Base-by-base conservation (phyloP, 1,140 invertebrate species). In the Mamestra configurata region DNA sequence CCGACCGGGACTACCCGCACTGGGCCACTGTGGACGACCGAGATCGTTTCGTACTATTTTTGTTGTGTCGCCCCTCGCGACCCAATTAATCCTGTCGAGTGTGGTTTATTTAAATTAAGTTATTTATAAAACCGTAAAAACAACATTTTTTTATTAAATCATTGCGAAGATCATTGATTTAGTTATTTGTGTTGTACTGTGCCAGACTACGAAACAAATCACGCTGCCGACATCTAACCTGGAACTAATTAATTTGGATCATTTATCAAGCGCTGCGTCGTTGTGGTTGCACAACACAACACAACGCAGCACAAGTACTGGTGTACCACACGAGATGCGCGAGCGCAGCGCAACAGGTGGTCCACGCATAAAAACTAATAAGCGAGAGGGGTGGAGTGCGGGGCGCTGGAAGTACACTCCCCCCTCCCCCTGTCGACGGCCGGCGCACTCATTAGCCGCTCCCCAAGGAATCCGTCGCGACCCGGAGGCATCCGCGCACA, bases 341-440 rank as follows among this genome's bases (percentile, higher is more conserved):
- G 51, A 31, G 24, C 27, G 31, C 71, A 73, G 46, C 59, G 49
- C 71, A 80, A 61, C 61, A 68, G 79, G 79, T 80, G 71, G 79
- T 68, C 71, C 35, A 13, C 59, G 40, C 61, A 57, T 73, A 73
- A 79, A 79, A 79, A 79, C 68, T 61, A 72, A 64, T 77, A 77
- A 77, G 68, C 55, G 55, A 24, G 18, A 49, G 31, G 13, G 22
- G 24, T 61, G 72, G 37, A n/a, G 8, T n/a, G 7, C 3, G 22
- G 22, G 13, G 18, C 11, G 24, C n/a, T n/a, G 24, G 43, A 1
- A 5, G n/a, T 4, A 7, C 3, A 43, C 53, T 46, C 3, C 15
- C 22, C 2, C 13, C 46, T 6, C 15, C 2, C 20, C 11, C 18
- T 31, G 31, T 35, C 37, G 49, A n/a, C 11, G 51, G 51, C 22